phyloP scores from a whole-genome alignment of 2,113 vertebrate species.

The Scortum barcoo region DNA sequence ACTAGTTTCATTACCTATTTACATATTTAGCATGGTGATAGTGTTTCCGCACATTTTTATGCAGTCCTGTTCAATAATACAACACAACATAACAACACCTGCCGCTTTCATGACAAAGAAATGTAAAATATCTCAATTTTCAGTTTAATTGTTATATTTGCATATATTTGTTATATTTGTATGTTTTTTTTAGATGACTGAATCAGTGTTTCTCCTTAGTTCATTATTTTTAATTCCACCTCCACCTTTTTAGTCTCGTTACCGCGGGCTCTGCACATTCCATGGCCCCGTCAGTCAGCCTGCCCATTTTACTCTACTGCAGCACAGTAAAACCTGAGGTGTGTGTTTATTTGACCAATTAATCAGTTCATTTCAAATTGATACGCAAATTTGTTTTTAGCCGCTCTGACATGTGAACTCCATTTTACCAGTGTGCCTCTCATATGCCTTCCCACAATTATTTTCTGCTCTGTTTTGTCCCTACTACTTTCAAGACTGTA shows the following conservation, averaged over 20 bases:
- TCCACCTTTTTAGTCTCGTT: slow-evolving; percentile 24
- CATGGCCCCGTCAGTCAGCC: not conserved
- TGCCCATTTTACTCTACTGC: not conserved
- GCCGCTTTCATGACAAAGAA: not conserved
- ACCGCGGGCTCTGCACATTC: slow-evolving; percentile 19
- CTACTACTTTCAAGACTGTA: not conserved
- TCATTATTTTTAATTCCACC: slow-evolving; percentile 29
- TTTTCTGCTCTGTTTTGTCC: not conserved
- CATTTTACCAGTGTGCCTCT: not conserved
- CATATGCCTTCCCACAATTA: not conserved
- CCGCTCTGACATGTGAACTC: not conserved
- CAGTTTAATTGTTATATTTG: not conserved
- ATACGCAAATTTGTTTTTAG: not conserved
- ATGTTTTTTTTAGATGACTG: not conserved
- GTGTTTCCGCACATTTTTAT: not conserved
- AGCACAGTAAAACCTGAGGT: not conserved
- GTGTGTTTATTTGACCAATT: not conserved
- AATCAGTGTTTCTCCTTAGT: not conserved
- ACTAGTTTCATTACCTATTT: not conserved
- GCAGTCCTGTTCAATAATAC: not conserved
- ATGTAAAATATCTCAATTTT: not conserved
- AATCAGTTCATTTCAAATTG: not conserved
- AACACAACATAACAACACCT: not conserved
- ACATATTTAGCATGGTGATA: not conserved
- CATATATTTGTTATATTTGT: not conserved